Evolutionary conservation across 2,888 invertebrate genomes (phyloP), one percentile per base, ranked within the genome.

Genomic region (Steinernema scapterisci): DNA sequence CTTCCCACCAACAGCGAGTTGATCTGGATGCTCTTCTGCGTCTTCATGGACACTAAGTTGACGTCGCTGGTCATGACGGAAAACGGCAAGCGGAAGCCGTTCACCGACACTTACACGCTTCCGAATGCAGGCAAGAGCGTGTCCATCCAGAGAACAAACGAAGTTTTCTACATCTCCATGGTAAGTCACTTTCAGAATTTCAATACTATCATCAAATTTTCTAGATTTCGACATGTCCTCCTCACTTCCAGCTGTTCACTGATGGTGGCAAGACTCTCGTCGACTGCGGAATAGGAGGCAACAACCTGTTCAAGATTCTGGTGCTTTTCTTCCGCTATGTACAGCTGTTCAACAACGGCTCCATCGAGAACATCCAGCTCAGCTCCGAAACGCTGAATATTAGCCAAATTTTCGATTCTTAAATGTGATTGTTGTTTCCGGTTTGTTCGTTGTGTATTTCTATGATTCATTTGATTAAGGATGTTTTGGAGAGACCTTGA

Each of bases 1-100:
- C 90, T 93, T 81, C 95, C 95, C 16, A 92, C 93, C n/a, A 95
- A 96, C 90, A 92, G 94, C 31, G 93, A 93, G 92, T 91, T 94
- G 80, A 90, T 96, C 77, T 92, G 95, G 91, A 94, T 94, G 88
- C 88, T 94, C 81, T 91, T 95, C 80, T 93, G 93, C 78, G 91
- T 93, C 0, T 96, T 95, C 88, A 90, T 96, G 89, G 95, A 95
- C 89, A 92, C 92, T 25, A 92, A 93, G 88, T 89, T 94, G 75
- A 89, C 90, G 16, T 87, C 89, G 16, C 74, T 46, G 44, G 51
- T n/a, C 38, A 43, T 31, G 27, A n/a, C 71, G 5, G 70, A 63
- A n/a, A 38, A 63, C 23, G 72, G 75, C 19, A 45, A 51, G 11
- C 73, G 71, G 27, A 75, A 73, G 27, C 80, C 80, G 0, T 80